Percentiles rank a stretch among this genome's conserved stretches.
phyloP scores from a whole-genome alignment of 2,888 invertebrate genomes.

The Gibbula magus region DNA sequence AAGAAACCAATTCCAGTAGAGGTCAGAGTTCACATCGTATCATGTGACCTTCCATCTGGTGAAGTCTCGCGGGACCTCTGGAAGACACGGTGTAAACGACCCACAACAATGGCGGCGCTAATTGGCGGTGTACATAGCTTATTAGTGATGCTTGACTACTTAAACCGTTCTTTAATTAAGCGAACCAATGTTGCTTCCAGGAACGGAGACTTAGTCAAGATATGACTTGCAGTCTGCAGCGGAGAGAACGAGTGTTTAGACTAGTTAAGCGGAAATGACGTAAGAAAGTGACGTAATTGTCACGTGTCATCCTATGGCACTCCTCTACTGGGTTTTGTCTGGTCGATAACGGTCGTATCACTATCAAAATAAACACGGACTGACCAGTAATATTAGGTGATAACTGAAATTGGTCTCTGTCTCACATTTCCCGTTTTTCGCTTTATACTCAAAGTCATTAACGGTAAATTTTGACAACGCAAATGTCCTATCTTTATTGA shows the following conservation, averaged over 20 bases:
- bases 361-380: too few relatives aligned
- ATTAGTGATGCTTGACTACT: slow-evolving; percentile 14
- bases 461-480: too few relatives aligned
- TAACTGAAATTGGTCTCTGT: too few relatives aligned
- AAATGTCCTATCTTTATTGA: too few relatives aligned
- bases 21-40: background rate
- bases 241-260: background rate
- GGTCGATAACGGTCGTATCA: too few relatives aligned
- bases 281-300: background rate
- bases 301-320: slow-evolving; percentile 8
- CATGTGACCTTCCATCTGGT: slow-evolving; percentile 13
- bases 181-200: background rate
- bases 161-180: slow-evolving; percentile 9
- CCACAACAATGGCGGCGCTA: background rate
- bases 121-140: slow-evolving; percentile 19
- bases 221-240: background rate
- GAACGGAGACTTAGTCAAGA: background rate
- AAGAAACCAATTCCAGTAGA: too few relatives aligned
- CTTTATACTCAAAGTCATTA: too few relatives aligned
- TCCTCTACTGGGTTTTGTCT: background rate
- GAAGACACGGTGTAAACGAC: background rate
- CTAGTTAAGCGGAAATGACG: background rate
- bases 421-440: too few relatives aligned
- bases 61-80: background rate
- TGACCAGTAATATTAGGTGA: too few relatives aligned